Evolutionary conservation across 2,113 vertebrate species (phyloP).

Genomic region (Plectropomus leopardus): DNA sequence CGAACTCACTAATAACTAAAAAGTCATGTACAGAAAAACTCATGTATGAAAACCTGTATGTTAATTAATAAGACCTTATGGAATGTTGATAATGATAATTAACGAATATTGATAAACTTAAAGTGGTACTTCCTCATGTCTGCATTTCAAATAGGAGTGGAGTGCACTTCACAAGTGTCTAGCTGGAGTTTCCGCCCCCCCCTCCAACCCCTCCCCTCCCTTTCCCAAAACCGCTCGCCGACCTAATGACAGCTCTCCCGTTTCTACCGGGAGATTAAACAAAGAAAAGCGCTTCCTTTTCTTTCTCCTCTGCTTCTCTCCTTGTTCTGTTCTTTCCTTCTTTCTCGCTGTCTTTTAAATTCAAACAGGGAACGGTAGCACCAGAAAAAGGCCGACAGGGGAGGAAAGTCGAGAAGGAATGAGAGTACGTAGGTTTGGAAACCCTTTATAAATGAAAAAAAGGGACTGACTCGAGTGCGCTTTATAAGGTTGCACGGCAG

Average conservation of each 20-base stretch:
- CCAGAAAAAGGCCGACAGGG: constrained; percentile 55
- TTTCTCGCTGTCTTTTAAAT: constrained; percentile 42
- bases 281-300: constrained; percentile 79
- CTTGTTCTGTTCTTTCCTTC: constrained; percentile 28
- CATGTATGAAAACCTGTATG: constrained; percentile 83
- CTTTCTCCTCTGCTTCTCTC: constrained; percentile 54
- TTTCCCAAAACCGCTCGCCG: constrained; percentile 60
- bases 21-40: constrained; percentile 81
- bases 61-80: constrained; percentile 84
- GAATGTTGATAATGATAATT: constrained; percentile 84
- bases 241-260: constrained; percentile 81
- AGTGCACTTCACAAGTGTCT: constrained; percentile 84
- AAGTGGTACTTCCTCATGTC: constrained; percentile 81
- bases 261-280: constrained; percentile 82
- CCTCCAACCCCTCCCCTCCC: constrained; percentile 19
- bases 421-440: constrained; percentile 57
- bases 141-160: constrained; percentile 81
- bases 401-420: constrained; percentile 36
- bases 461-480: constrained; percentile 69
- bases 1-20: constrained; percentile 78
- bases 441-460: constrained; percentile 23
- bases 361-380: constrained; percentile 61
- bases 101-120: constrained; percentile 80
- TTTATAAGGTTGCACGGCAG: constrained; percentile 62
- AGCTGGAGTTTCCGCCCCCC: constrained; percentile 74